Conservation (phyloP, 2,888 invertebrate genomes). For the Tetragonisca angustula region DNA sequence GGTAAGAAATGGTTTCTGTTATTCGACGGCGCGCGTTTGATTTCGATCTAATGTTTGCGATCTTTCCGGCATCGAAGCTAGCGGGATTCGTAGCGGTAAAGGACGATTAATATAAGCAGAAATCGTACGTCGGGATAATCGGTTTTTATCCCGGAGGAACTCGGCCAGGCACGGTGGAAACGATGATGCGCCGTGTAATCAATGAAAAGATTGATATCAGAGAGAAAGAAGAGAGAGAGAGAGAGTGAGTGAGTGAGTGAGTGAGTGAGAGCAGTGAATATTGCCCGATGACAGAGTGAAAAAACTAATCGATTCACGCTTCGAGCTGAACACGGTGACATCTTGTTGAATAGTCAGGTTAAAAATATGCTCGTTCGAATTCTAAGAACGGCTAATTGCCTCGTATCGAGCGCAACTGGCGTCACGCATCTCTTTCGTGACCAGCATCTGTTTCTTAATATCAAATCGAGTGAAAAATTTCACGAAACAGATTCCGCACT, state of each 20-base stretch:
- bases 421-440: neutral
- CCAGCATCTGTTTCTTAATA: neutral
- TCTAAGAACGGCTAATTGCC: neutral
- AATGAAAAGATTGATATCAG: conserved; percentile 36
- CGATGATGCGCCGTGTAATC: neutral
- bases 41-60: conserved; percentile 42
- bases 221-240: no score
- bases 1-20: conserved; percentile 50
- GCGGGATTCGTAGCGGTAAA: conserved; percentile 61
- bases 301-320: conserved; percentile 18
- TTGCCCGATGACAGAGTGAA: neutral
- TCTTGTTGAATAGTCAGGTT: neutral
- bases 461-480: neutral
- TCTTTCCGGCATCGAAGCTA: conserved; percentile 44
- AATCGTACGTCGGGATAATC: conserved; percentile 31
- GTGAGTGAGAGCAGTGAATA: neutral
- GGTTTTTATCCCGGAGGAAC: conserved; percentile 32
- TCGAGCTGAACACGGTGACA: neutral
- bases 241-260: no score
- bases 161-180: conserved; percentile 7
- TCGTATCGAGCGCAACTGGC: neutral
- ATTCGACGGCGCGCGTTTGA: conserved; percentile 41
- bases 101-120: conserved; percentile 52
- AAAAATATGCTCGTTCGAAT: neutral
- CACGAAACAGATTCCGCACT: neutral